A percentile compares a stretch with the other conserved stretches of the same genome.
phyloP scores from a whole-genome alignment of 92 coral and sea anemone species.

The Zoanthus sociatus region DNA sequence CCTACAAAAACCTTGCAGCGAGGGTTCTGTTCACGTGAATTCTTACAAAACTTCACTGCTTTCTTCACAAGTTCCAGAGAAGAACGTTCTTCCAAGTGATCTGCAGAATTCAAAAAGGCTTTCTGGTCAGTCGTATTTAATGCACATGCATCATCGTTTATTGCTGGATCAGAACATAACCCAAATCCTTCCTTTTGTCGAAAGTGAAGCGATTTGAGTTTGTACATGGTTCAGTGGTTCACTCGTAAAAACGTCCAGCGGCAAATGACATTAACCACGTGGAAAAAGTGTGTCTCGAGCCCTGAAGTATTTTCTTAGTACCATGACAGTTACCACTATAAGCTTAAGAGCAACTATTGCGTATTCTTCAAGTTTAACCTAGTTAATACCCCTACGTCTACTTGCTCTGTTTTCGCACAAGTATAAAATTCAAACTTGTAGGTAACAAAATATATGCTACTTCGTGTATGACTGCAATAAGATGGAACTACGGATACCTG shows the following conservation, averaged over 20 bases:
- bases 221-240: slow-evolving; percentile 66
- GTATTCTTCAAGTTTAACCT: too few relatives aligned
- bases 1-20: slow-evolving; percentile 96
- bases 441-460: too few relatives aligned
- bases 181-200: slow-evolving; percentile 47
- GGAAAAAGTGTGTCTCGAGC: neutral
- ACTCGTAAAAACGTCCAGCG: neutral
- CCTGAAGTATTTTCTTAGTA: neutral
- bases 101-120: neutral
- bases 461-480: too few relatives aligned
- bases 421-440: too few relatives aligned
- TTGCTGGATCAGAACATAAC: slow-evolving; percentile 28
- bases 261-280: neutral
- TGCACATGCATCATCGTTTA: neutral
- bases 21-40: slow-evolving; percentile 61
- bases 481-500: too few relatives aligned
- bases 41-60: slow-evolving; percentile 64
- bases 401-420: too few relatives aligned
- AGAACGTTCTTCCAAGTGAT: neutral
- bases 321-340: neutral
- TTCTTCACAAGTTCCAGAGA: slow-evolving; percentile 44
- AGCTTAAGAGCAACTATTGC: neutral
- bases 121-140: neutral
- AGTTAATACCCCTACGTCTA: too few relatives aligned
- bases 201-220: slow-evolving; percentile 65